Base-by-base conservation (phyloP, 2,113 vertebrate genomes). In the Megaceryle maxima region DNA sequence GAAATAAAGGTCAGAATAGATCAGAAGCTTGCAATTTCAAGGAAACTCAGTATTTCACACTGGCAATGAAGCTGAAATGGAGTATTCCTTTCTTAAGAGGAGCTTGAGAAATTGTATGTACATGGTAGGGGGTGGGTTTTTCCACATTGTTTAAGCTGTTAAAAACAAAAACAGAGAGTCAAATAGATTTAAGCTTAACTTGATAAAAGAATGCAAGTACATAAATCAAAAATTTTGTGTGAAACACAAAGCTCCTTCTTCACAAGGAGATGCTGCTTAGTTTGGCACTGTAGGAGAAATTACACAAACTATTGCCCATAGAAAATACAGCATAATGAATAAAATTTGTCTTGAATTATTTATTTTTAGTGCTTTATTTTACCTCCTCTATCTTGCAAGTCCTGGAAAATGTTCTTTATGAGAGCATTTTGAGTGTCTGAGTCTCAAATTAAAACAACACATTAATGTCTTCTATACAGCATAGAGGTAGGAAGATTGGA, bases 311-410 rank as follows among this genome's bases (percentile, higher is more conserved):
- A n/a, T 88, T 89, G 97, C 92, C 88, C 79, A 80, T 41, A 95
- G 95, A 97, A 97, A 96, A 96, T 67, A 74, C 1, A 0, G 69
- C 68, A n/a, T 94, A 73, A 63, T 93, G 94, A 96, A 98, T 96
- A 97, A 97, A 96, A 93, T 92, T 92, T 88, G 80, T 73, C 91
- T 93, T 97, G 95, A 97, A 97, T 98, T 98, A 98, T 97, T 97
- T 98, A 98, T 96, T 91, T 97, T 96, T 97, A 60, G 87, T 96
- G 73, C 15, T 39, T 92, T 96, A 87, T 97, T 97, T 98, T 97
- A 91, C 95, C 88, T 96, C 18, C 26, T 79, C 53, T 66, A 6
- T 96, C 66, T 93, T 95, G 20, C 62, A 92, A 39, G 24, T 68
- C 81, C 44, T 92, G 64, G 28, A 90, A 95, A 96, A 94, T 92